phyloP scores from a whole-genome alignment of 1,140 invertebrate genomes.

The Lasioglossum baleicum region DNA sequence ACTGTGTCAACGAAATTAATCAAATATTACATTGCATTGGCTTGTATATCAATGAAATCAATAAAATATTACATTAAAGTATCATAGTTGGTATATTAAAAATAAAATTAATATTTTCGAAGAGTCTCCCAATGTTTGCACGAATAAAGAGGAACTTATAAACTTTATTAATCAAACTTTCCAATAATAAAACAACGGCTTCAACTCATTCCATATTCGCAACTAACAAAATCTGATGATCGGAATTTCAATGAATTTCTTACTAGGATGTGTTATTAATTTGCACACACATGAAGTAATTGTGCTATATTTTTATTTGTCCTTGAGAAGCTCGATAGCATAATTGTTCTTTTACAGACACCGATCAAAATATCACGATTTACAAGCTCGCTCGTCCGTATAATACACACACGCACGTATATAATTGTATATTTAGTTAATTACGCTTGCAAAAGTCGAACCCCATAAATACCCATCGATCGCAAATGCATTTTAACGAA shows the following conservation, averaged over 20 bases:
- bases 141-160: no score
- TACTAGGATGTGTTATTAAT: neutral
- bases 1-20: no score
- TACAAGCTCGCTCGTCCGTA: constrained; percentile 11
- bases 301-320: constrained; percentile 19
- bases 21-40: no score
- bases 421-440: constrained; percentile 22
- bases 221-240: neutral
- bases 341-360: constrained; percentile 16
- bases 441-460: constrained; percentile 1
- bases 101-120: no score
- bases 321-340: constrained; percentile 32
- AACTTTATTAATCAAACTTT: no score
- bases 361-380: neutral
- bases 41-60: no score
- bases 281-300: constrained; percentile 49
- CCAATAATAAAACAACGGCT: no score
- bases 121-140: no score
- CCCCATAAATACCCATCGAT: constrained; percentile 7
- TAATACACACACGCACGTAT: constrained; percentile 10
- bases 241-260: no score
- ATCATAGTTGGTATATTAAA: no score
- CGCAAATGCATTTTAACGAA: constrained; percentile 13
- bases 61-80: no score
- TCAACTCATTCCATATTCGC: neutral